phyloP scores from a whole-genome alignment of 2,113 vertebrate genomes.

The Bufo gargarizans region DNA sequence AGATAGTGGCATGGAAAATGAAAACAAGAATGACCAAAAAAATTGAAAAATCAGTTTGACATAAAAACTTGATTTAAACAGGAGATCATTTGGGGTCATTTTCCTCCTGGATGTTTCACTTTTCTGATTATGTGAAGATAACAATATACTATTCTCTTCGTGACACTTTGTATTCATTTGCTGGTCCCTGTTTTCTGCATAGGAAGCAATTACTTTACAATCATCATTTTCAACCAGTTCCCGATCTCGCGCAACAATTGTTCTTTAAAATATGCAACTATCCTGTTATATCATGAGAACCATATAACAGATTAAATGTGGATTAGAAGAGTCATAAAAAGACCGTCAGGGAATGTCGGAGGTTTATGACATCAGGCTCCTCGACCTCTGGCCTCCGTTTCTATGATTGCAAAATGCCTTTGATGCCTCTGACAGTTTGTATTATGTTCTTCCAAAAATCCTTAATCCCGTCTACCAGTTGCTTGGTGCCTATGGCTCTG shows the following conservation, averaged over 20 bases:
- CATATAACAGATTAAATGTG: conserved; percentile 21
- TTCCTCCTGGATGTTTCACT: background rate
- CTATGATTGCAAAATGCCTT: conserved; percentile 18
- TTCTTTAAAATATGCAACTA: conserved; percentile 29
- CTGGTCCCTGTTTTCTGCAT: background rate
- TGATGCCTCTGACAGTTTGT: conserved; percentile 43
- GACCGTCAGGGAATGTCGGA: conserved; percentile 1
- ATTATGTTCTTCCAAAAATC: conserved; percentile 14
- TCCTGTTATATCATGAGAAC: conserved; percentile 46
- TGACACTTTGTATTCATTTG: background rate
- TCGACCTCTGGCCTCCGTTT: conserved; percentile 28
- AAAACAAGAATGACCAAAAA: too few species aligned
- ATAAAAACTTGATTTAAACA: too few species aligned
- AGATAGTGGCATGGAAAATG: too few species aligned
- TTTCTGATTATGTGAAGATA: background rate
- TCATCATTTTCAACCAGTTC: background rate
- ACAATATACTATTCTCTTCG: background rate
- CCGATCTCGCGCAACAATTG: conserved; percentile 34
- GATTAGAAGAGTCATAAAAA: conserved; percentile 37
- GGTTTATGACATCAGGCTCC: conserved; percentile 32
- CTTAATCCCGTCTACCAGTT: conserved; percentile 15
- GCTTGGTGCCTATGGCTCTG: too few species aligned
- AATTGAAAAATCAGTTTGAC: too few species aligned
- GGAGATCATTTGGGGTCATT: background rate
- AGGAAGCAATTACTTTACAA: conserved; percentile 39